A percentile compares a stretch with the other conserved stretches of the same genome.
Conservation (phyloP, 2,888 invertebrate genomes). For the Candidula unifasciata region DNA sequence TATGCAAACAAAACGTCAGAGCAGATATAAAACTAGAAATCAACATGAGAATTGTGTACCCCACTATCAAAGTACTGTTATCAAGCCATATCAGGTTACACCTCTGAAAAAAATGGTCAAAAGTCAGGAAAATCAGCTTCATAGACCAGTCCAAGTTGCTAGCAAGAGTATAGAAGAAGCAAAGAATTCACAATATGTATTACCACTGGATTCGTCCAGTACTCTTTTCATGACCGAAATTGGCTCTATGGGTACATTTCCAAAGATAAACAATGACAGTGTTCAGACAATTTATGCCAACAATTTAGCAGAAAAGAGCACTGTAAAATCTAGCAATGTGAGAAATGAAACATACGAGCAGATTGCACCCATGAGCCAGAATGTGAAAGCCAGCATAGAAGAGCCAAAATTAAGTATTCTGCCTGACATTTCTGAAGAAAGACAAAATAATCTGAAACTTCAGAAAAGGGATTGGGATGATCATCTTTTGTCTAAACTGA, state of each 20-base stretch:
- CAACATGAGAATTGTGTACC: conserved; percentile 69
- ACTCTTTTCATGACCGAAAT: conserved; percentile 42
- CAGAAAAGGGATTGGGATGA: conserved; percentile 74
- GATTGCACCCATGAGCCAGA: conserved; percentile 27
- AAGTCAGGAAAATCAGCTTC: conserved; percentile 68
- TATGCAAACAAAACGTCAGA: conserved; percentile 51
- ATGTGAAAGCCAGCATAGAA: not conserved
- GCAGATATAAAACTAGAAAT: conserved; percentile 68
- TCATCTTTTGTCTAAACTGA: conserved; percentile 73
- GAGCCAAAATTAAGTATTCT: not conserved
- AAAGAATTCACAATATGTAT: not conserved
- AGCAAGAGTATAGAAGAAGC: conserved; percentile 53
- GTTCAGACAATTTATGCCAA: not conserved
- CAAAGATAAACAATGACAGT: not conserved
- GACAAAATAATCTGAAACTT: conserved; percentile 22
- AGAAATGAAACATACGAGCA: not conserved
- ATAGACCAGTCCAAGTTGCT: conserved; percentile 63
- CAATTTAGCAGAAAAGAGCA: not conserved
- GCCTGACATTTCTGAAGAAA: conserved; percentile 12
- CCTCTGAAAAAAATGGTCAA: conserved; percentile 59
- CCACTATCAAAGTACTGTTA: conserved; percentile 64
- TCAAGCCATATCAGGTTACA: conserved; percentile 59
- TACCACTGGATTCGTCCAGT: not conserved
- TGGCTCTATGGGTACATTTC: not conserved
- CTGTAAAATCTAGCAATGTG: not conserved